Evolutionary conservation across 1,140 invertebrate species (phyloP), one percentile per base, ranked within the genome.

Genomic region (Drosophila lacertosa): DNA sequence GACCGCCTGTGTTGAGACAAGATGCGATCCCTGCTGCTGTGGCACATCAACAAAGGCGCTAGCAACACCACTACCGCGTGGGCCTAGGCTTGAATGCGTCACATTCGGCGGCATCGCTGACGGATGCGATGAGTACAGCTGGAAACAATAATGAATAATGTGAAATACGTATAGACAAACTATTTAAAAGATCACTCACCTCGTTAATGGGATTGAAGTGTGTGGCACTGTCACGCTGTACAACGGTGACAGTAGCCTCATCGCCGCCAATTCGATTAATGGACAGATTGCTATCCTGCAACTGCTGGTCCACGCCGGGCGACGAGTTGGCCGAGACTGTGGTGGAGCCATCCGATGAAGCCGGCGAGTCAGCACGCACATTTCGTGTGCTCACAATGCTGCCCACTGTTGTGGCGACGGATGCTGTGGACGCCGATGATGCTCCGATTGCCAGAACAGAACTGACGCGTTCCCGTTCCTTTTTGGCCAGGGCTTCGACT

Each of bases 291-390:
- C 94, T 83, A 92, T 94, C 91, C 54, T 94, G 93, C 39, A 93
- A 93, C 42, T 93, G 93, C 67, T 96, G 95, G 33, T 95, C 94
- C 22, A 94, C 92, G 4, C 93, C 95, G 1, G 95, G 95, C 32
- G 95, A 95, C 0, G 95, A 95, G n/a, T 95, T 95, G 0, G 95
- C 95, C 1, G 95, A 96, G 1, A 96, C 94, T 0, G 95, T 96
- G 0, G 95, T 95, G 0, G 95, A 96, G n/a, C 95, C 95, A 44
- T 92, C 92, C 15, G 92, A 92, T 4, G 89, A 91, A 10, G 84
- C 90, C 7, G 90, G 89, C 15, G 90, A 90, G 1, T 76, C 82
- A 24, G 90, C 91, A 44, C 74, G 93, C 92, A 79, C 32, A 26
- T 74, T 66, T 24, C 79, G 50, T 4, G 62, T 72, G 11, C 62